Base-by-base conservation (phyloP, 2,113 vertebrate genomes). In the Carettochelys insculpta region DNA sequence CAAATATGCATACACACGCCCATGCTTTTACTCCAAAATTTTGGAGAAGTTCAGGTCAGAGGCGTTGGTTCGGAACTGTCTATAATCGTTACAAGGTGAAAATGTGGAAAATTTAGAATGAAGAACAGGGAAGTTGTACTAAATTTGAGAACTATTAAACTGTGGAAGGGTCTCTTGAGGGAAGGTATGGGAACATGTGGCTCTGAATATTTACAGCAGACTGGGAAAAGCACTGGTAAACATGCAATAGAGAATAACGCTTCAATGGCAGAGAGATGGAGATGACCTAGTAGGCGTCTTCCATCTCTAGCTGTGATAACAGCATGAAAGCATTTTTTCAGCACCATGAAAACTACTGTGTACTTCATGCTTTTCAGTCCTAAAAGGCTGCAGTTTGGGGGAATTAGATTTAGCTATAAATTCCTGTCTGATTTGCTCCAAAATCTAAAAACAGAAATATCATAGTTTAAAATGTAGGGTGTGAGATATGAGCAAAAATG, bases 401-500 rank as follows among this genome's bases (percentile, higher is more conserved):
- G 92, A 94, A 82, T 92, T 93, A 92, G 94, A 94, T 84, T 93
- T 90, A 87, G 78, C 61, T 87, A 84, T 76, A 80, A 95, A 93
- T 89, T 94, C 85, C 48, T 90, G 65, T 86, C 82, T 65, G 80
- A 77, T 73, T 82, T 71, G 85, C 73, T 94, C 78, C 80, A 45
- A 92, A 97, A 93, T 76, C 85, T 87, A 92, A 95, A 95, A 91
- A 93, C 92, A 93, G 83, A 89, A 41, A 31, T n/a, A n/a, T n/a
- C n/a, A n/a, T 90, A 61, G 80, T 87, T 89, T 88, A 90, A 80
- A 93, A 94, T 25, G 71, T 90, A 89, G 52, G 58, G 83, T 50
- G 41, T 93, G 87, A 95, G 91, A 95, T 95, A 95, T 89, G 92
- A 95, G 93, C 88, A 95, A 87, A 91, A 78, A 71, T 96, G 92